Base-by-base conservation (phyloP, 2,888 invertebrate species). In the Drosophila antonietae region DNA sequence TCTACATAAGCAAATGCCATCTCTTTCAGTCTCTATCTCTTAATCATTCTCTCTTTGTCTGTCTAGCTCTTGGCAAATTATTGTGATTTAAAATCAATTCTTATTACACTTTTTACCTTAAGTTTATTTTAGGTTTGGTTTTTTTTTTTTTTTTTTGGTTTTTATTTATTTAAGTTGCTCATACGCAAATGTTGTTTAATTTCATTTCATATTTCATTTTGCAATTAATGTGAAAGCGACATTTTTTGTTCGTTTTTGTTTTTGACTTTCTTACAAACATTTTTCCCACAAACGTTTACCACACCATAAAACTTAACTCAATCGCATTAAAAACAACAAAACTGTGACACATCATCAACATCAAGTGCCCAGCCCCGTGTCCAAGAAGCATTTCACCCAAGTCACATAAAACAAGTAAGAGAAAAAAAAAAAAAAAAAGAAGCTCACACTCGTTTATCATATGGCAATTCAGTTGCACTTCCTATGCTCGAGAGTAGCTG, bases 161-260 rank as follows among this genome's bases (percentile, higher is more conserved):
- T 72, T 59, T 55, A 78, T 70, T 80, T 71, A 83, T 88, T 83
- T 73, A 81, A 84, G 84, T 84, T 71, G 65, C 69, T 53, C 55
- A 73, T 85, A 78, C 73, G 74, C 78, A 75, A 75, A 51, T 53
- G 60, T 47, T 67, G 64, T 51, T 49, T 64, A 56, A 62, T 60
- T 59, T 57, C 64, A 73, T 68, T 77, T 65, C 70, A 75, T 78
- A 73, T 63, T 62, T 67, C 56, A 28, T 47, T 47, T 60, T 78
- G 87, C 80, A 89, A 83, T 85, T 88, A 79, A 83, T 88, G 86
- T 86, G 89, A 86, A 86, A 86, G 86, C 83, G 83, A 83, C 87
- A 84, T 72, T 81, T 84, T 55, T 35, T 51, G n/a, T 7, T 81
- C 85, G 71, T 20, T 20, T 37, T 39, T 55, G n/a, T 72, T 77